Conservation (phyloP, 2,113 vertebrate species). For the Pimephales promelas region DNA sequence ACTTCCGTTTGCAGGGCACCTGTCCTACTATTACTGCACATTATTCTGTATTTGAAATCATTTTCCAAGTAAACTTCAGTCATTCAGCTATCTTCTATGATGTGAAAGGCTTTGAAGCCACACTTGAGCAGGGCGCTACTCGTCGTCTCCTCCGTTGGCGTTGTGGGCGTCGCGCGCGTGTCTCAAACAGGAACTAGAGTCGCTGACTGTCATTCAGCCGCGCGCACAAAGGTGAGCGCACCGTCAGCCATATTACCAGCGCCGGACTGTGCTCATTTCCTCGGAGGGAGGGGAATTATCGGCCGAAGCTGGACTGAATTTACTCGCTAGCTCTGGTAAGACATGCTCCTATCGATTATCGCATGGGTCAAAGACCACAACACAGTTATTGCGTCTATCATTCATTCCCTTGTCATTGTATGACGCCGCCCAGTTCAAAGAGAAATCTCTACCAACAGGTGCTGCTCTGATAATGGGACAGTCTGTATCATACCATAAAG, state of each 20-base stretch:
- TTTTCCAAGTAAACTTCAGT: neutral
- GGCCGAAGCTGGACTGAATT: slow-evolving; percentile 16
- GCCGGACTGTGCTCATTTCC: slow-evolving; percentile 35
- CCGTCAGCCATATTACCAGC: slow-evolving; percentile 73
- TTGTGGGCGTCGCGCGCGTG: slow-evolving; percentile 11
- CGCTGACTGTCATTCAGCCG: slow-evolving; percentile 34
- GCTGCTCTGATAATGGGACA: slow-evolving; percentile 68
- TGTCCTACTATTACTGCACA: neutral
- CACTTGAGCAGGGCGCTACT: neutral
- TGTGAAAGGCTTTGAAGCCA: neutral
- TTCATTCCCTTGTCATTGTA: slow-evolving; percentile 45
- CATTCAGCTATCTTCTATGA: neutral
- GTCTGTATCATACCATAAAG: neutral
- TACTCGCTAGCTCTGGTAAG: slow-evolving; percentile 63
- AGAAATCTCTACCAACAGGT: slow-evolving; percentile 73
- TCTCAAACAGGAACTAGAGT: slow-evolving; percentile 56
- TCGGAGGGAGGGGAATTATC: slow-evolving; percentile 58
- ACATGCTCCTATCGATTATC: neutral
- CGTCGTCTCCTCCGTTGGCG: slow-evolving; percentile 29
- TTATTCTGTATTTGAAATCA: neutral
- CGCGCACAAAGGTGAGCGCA: slow-evolving; percentile 42
- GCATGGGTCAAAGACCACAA: neutral
- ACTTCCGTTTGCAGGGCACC: neutral
- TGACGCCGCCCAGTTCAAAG: slow-evolving; percentile 51
- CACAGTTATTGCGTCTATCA: slow-evolving; percentile 14